Percentiles rank a stretch among this genome's conserved stretches.
Conservation (phyloP, 2,797 vertebrate genomes). For the Tapera naevia region DNA sequence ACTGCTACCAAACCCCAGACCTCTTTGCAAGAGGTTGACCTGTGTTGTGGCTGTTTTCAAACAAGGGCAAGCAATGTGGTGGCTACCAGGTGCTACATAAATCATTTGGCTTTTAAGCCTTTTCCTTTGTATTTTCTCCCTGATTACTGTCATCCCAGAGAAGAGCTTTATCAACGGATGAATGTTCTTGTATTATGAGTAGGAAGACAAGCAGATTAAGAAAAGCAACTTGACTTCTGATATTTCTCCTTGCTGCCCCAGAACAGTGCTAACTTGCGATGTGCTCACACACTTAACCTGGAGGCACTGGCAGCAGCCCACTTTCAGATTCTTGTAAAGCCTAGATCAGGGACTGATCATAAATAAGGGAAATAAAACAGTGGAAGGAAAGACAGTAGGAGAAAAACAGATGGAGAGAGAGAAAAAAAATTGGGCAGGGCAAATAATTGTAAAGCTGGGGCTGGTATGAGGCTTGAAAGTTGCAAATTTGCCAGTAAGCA, state of each 20-base stretch:
- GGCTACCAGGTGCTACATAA: neutral
- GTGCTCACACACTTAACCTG: fast-evolving
- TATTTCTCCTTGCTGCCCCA: neutral
- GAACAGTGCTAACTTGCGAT: fast-evolving
- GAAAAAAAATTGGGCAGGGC: neutral
- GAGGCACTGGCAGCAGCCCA: fast-evolving
- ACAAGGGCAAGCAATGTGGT: neutral
- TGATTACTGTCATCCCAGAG: neutral
- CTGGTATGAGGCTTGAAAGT: neutral
- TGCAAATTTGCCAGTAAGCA: neutral
- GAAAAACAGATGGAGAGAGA: neutral
- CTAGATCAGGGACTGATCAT: neutral
- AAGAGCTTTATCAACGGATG: neutral
- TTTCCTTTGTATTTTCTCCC: neutral
- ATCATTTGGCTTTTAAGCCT: neutral
- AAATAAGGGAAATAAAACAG: neutral
- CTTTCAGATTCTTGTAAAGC: neutral
- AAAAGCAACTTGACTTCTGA: neutral
- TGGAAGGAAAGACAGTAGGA: neutral
- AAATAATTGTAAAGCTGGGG: neutral
- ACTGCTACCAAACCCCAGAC: neutral
- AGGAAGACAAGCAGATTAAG: neutral
- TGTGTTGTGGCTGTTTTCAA: neutral
- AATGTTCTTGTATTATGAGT: neutral
- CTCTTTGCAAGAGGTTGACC: neutral